These are phyloP conservation scores for Crepidodera aurea DNA, from an alignment of 2,888 invertebrate species.

Conservation along the genomic window DNA sequence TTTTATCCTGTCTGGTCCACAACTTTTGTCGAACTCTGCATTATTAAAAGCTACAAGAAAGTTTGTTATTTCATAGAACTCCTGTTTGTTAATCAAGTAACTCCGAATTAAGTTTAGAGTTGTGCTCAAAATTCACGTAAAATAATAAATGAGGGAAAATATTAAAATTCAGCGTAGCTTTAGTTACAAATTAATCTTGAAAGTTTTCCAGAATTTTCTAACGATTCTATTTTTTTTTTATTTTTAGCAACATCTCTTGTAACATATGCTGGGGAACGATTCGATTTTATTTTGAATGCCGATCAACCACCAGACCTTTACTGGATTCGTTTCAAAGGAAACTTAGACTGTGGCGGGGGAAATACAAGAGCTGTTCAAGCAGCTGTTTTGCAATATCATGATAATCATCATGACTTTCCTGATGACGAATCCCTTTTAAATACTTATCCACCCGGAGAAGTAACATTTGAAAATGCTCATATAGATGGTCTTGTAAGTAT, in stretches of 20 bases:
- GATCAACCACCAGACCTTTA: constrained; percentile 76
- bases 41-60: too few species aligned
- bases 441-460: constrained; percentile 64
- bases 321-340: constrained; percentile 80
- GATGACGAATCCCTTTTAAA: constrained; percentile 46
- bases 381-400: constrained; percentile 70
- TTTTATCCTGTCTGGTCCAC: too few species aligned
- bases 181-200: too few species aligned
- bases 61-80: too few species aligned
- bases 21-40: too few species aligned
- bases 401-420: constrained; percentile 54
- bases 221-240: background rate
- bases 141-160: too few species aligned
- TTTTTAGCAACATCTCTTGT: constrained; percentile 61
- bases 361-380: constrained; percentile 73
- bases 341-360: constrained; percentile 86
- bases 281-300: constrained; percentile 83
- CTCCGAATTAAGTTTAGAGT: too few species aligned
- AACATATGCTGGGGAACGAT: constrained; percentile 88
- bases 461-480: constrained; percentile 70
- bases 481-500: constrained; percentile 67
- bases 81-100: too few species aligned
- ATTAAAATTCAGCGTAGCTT: too few species aligned
- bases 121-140: too few species aligned
- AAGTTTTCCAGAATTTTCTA: too few species aligned